A percentile compares a stretch with the other conserved stretches of the same genome.
phyloP scores from a whole-genome alignment of 2,888 invertebrate species.

The Drosophila maculinotata region DNA sequence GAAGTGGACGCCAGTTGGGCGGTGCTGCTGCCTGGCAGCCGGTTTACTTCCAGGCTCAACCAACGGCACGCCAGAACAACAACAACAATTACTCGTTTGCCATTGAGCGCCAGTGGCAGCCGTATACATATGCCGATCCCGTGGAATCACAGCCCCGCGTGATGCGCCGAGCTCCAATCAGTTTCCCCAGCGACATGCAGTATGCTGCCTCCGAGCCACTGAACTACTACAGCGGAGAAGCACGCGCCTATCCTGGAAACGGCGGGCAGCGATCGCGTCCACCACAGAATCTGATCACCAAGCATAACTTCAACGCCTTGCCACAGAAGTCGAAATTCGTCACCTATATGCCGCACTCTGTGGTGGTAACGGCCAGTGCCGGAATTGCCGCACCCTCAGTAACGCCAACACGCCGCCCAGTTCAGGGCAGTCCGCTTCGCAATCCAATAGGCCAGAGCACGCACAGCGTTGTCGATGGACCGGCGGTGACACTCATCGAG shows the following conservation, averaged over 20 bases:
- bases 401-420: constrained; percentile 37
- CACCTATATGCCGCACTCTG: constrained; percentile 71
- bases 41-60: constrained; percentile 38
- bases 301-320: constrained; percentile 69
- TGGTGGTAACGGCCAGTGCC: constrained; percentile 73
- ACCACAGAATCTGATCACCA: constrained; percentile 74
- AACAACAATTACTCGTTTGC: constrained; percentile 60
- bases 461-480: constrained; percentile 78
- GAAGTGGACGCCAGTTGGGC: constrained; percentile 51
- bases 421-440: constrained; percentile 52
- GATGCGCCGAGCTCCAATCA: constrained; percentile 53
- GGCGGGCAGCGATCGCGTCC: constrained; percentile 54
- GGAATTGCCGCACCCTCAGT: constrained; percentile 57
- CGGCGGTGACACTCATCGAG: constrained; percentile 88
- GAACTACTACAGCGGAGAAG: constrained; percentile 52
- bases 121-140: constrained; percentile 47
- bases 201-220: constrained; percentile 58
- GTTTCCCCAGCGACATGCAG: constrained; percentile 63
- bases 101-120: constrained; percentile 74
- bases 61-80: constrained; percentile 33
- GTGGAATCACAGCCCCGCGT: constrained; percentile 52
- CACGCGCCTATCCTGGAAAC: constrained; percentile 52
- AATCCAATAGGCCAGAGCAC: constrained; percentile 70
- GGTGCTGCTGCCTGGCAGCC: constrained; percentile 49
- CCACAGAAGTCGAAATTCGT: constrained; percentile 66